A percentile compares a stretch with the other conserved stretches of the same genome.
Evolutionary conservation across 1,140 invertebrate genomes (phyloP).

Genomic region (Acyrthosiphon pisum): DNA sequence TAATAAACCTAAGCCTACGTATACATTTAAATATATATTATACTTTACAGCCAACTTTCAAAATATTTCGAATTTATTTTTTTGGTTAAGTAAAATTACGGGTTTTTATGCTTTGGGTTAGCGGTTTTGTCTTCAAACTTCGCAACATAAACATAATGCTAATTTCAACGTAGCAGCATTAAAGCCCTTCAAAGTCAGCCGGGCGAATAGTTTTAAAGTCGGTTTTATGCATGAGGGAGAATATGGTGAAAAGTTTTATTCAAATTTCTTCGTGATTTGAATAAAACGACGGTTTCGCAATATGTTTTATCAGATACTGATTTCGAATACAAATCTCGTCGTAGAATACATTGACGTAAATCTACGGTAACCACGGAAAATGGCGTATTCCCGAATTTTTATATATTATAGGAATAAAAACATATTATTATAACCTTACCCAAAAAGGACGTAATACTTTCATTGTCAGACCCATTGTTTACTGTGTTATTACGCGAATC

Average conservation of each 20-base stretch:
- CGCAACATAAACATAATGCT: conserved; percentile 47
- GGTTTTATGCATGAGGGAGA: conserved; percentile 54
- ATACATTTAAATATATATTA: conserved; percentile 5
- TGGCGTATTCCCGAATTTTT: neutral
- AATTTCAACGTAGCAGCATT: conserved; percentile 37
- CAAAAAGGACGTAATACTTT: neutral
- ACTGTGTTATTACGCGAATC: neutral
- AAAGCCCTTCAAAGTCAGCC: conserved; percentile 45
- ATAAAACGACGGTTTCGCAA: conserved; percentile 40
- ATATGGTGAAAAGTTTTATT: conserved; percentile 51
- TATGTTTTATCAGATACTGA: conserved; percentile 51
- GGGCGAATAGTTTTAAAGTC: conserved; percentile 54
- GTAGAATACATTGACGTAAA: conserved; percentile 15
- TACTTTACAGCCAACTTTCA: neutral
- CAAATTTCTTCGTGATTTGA: conserved; percentile 57
- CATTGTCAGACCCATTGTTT: neutral
- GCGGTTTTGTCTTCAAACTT: conserved; percentile 50
- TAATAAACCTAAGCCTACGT: neutral
- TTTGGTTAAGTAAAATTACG: conserved; percentile 35
- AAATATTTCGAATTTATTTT: conserved; percentile 14
- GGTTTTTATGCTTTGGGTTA: conserved; percentile 36
- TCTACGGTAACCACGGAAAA: neutral
- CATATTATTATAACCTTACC: neutral
- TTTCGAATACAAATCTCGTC: conserved; percentile 47
- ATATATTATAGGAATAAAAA: neutral